Percentiles rank a stretch among this genome's conserved stretches.
These are phyloP conservation scores for Dioctria linearis DNA, from an alignment of 2,888 invertebrate species.

Conservation along the genomic window DNA sequence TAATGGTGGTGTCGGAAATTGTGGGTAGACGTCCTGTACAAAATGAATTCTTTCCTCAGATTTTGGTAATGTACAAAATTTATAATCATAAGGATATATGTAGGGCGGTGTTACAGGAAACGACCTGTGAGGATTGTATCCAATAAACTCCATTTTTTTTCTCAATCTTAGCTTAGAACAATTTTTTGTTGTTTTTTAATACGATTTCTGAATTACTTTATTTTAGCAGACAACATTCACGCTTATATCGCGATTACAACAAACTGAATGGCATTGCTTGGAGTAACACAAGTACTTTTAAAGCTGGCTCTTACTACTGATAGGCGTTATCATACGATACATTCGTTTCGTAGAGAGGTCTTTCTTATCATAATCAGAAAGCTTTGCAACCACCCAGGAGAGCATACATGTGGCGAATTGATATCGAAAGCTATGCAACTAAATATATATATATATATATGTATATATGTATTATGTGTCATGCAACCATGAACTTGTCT, in stretches of 20 bases:
- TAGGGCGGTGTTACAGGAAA: constrained; percentile 57
- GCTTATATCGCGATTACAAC: constrained; percentile 19
- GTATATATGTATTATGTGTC: not conserved
- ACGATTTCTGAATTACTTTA: not conserved
- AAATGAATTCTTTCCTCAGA: constrained; percentile 41
- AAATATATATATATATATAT: no score
- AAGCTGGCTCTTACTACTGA: constrained; percentile 34
- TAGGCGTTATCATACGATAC: constrained; percentile 25
- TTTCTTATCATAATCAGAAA: not conserved
- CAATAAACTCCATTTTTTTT: constrained; percentile 53
- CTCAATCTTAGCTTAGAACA: not conserved
- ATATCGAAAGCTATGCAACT: constrained; percentile 30
- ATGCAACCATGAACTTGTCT: constrained; percentile 39
- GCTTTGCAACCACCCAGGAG: constrained; percentile 37
- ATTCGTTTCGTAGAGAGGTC: constrained; percentile 8
- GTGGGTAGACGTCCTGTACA: constrained; percentile 51
- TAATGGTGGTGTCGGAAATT: constrained; percentile 62
- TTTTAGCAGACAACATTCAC: constrained; percentile 5
- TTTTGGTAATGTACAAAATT: constrained; percentile 49
- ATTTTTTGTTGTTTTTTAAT: not conserved
- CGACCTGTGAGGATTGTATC: constrained; percentile 48
- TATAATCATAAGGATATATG: constrained; percentile 53
- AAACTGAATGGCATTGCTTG: constrained; percentile 38
- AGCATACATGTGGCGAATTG: not conserved
- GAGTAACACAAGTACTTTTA: constrained; percentile 43